phyloP scores from a whole-genome alignment of 2,797 vertebrate genomes.

The Dipus sagitta region DNA sequence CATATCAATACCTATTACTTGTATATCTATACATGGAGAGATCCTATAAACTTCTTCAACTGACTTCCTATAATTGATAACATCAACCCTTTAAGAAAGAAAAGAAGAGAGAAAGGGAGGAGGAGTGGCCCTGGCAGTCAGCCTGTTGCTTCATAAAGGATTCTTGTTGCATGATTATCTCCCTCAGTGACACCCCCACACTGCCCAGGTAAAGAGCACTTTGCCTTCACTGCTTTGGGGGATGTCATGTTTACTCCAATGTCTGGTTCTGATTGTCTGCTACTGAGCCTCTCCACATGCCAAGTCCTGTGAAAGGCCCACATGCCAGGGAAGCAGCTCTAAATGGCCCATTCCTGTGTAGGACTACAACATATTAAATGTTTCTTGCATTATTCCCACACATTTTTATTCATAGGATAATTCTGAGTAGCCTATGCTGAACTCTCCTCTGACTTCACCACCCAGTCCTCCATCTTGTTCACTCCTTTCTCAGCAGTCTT shows the following conservation, averaged over 20 bases:
- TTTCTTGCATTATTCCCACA: background rate
- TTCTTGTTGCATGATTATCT: background rate
- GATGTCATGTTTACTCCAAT: background rate
- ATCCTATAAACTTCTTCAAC: background rate
- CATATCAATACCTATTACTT: background rate
- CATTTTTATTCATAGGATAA: background rate
- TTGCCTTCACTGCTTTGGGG: background rate
- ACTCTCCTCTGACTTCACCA: background rate
- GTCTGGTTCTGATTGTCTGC: background rate
- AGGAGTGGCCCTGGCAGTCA: background rate
- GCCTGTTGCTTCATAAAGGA: background rate
- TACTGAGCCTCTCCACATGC: background rate
- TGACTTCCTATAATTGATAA: background rate
- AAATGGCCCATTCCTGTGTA: background rate
- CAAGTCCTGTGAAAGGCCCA: background rate
- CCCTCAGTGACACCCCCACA: background rate
- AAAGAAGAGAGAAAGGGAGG: no score
- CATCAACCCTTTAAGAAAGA: background rate
- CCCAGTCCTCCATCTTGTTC: no score
- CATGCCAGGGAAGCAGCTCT: background rate
- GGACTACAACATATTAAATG: background rate
- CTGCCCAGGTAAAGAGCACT: background rate
- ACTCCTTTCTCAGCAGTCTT: background rate
- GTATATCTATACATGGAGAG: background rate
- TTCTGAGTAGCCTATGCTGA: background rate